phyloP scores from a whole-genome alignment of 2,113 vertebrate genomes.

The Phrynosoma platyrhinos region DNA sequence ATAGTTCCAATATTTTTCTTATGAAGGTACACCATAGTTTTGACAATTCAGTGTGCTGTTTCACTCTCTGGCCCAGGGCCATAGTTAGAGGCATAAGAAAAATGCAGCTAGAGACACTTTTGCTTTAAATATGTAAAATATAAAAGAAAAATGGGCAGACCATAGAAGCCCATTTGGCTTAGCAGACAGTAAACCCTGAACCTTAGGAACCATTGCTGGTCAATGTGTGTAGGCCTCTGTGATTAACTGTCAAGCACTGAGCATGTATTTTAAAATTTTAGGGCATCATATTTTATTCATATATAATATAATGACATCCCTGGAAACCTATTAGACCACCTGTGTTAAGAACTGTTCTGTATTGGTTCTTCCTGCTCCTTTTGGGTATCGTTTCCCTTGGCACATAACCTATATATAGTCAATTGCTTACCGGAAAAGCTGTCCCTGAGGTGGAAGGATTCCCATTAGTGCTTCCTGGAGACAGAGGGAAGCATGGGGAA shows the following conservation, averaged over 20 bases:
- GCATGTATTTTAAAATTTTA: not conserved
- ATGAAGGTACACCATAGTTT: not conserved
- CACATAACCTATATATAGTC: not conserved
- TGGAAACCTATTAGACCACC: not conserved
- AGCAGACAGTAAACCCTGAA: not conserved
- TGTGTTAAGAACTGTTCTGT: not conserved
- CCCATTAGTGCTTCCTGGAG: constrained; percentile 68
- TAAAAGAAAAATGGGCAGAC: not conserved
- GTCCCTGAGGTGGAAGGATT: constrained; percentile 73
- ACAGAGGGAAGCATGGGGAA: constrained; percentile 74
- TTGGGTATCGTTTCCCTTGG: not conserved
- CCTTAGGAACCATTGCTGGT: not conserved
- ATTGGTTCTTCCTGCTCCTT: not conserved
- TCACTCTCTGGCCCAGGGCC: not conserved
- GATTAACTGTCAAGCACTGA: not conserved
- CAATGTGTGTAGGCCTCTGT: not conserved
- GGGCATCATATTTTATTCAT: not conserved
- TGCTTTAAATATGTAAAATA: not conserved
- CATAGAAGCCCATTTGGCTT: no score
- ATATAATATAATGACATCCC: not conserved
- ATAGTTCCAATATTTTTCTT: not conserved
- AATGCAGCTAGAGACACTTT: not conserved
- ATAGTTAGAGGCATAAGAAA: not conserved
- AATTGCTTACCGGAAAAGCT: constrained; percentile 73
- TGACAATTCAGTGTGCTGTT: not conserved